Conservation (phyloP, 2,888 invertebrate species). For the Agrotis segetum region DNA sequence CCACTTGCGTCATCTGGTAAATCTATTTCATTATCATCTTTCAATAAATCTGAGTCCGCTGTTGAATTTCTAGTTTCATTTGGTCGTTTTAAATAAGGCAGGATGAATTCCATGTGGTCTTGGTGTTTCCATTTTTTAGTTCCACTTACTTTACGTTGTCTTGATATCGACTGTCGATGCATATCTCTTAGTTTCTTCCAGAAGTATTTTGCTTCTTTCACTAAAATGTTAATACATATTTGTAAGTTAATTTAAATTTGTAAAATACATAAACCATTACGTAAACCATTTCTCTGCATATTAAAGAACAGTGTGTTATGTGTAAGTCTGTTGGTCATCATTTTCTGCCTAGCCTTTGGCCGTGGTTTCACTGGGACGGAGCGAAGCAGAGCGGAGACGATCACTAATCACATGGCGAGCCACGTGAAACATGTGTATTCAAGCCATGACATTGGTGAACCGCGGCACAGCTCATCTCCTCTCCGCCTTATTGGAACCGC, state of each 20-base stretch:
- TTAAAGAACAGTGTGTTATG: no score
- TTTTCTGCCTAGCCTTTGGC: no score
- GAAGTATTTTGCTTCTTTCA: constrained; percentile 42
- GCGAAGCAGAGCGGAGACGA: no score
- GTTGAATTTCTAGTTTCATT: constrained; percentile 32
- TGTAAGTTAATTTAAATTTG: background rate
- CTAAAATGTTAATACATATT: constrained; percentile 23
- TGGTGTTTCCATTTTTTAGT: constrained; percentile 46
- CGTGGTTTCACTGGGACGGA: no score
- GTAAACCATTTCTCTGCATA: no score
- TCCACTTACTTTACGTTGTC: constrained; percentile 38
- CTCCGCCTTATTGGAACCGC: no score
- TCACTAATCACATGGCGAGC: no score
- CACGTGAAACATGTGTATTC: no score
- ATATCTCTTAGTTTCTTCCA: constrained; percentile 42
- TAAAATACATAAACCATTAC: no score
- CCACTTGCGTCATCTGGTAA: constrained; percentile 27
- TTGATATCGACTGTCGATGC: constrained; percentile 38
- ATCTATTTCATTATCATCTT: constrained; percentile 29
- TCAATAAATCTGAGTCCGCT: constrained; percentile 38
- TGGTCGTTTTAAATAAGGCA: constrained; percentile 33
- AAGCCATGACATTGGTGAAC: no score
- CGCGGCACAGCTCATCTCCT: no score
- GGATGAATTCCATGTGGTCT: constrained; percentile 38
- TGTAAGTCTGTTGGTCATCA: no score